A percentile compares a stretch with the other conserved stretches of the same genome.
phyloP scores from a whole-genome alignment of 37 sponge, comb jelly and placozoan species.

The Ephydatia muelleri region DNA sequence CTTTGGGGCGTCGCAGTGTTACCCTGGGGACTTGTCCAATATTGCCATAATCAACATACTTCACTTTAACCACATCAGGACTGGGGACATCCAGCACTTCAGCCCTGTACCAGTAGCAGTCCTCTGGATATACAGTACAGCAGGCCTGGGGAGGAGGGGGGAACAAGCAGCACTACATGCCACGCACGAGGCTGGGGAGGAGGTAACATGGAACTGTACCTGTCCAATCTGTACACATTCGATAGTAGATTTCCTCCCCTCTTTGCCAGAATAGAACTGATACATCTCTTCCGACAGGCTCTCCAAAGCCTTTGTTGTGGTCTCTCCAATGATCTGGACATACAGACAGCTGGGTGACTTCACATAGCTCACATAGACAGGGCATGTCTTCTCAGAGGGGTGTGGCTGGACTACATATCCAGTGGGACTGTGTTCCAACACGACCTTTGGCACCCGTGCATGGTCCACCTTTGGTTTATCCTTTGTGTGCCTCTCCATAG shows the following conservation, averaged over 20 bases:
- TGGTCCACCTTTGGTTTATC: background rate
- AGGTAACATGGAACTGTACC: constrained; percentile 14
- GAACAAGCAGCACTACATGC: no score
- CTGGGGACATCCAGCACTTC: constrained; percentile 27
- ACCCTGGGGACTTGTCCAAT: constrained; percentile 8
- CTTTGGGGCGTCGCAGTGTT: constrained; percentile 35
- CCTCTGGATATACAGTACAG: constrained; percentile 59
- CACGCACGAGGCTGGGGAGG: background rate
- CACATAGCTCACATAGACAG: constrained; percentile 58
- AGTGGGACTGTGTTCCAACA: background rate
- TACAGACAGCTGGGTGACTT: constrained; percentile 54
- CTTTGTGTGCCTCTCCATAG: background rate
- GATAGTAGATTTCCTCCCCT: constrained; percentile 13
- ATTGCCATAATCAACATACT: constrained; percentile 83
- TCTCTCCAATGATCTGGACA: constrained; percentile 60
- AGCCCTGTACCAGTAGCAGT: constrained; percentile 71
- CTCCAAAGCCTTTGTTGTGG: constrained; percentile 57
- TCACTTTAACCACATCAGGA: constrained; percentile 42
- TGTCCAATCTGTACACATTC: constrained; percentile 26
- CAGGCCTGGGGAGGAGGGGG: constrained; percentile 45
- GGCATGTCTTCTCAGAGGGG: constrained; percentile 1
- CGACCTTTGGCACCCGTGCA: background rate
- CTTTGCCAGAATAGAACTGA: constrained; percentile 43
- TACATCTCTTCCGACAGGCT: constrained; percentile 55
- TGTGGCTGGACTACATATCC: constrained; percentile 9